Conservation (phyloP, 2,113 vertebrate species). For the Mus pahari region DNA sequence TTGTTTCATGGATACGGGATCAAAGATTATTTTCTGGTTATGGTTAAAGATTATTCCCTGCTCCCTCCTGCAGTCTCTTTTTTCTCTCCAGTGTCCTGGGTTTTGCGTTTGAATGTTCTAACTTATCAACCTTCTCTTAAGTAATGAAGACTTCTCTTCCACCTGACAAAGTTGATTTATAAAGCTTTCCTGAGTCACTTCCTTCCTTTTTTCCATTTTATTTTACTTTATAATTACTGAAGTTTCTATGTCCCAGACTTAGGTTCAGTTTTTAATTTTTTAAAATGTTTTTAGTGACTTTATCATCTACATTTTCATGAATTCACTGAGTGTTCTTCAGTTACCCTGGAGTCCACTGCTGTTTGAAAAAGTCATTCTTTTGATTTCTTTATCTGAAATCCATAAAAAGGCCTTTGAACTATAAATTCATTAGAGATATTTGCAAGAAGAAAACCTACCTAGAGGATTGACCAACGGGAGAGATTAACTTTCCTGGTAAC, state of each 20-base stretch:
- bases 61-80: neutral
- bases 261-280: neutral
- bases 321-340: neutral
- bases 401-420: neutral
- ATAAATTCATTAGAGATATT: neutral
- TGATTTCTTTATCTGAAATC: neutral
- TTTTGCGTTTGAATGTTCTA: neutral
- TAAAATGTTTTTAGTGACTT: neutral
- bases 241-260: neutral
- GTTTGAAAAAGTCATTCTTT: neutral
- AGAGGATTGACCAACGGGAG: neutral
- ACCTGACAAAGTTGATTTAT: neutral
- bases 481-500: neutral
- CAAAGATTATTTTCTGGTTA: neutral
- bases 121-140: neutral
- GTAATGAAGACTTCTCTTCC: neutral
- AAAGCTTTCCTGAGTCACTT: neutral
- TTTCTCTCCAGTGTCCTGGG: neutral
- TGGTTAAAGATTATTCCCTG: neutral
- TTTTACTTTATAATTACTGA: neutral
- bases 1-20: neutral
- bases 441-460: neutral
- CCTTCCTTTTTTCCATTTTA: neutral
- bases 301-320: neutral
- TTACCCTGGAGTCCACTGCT: neutral